Evolutionary conservation across 2,113 vertebrate species (phyloP), one percentile per base, ranked within the genome.

Genomic region (Opisthocomus hoazin): DNA sequence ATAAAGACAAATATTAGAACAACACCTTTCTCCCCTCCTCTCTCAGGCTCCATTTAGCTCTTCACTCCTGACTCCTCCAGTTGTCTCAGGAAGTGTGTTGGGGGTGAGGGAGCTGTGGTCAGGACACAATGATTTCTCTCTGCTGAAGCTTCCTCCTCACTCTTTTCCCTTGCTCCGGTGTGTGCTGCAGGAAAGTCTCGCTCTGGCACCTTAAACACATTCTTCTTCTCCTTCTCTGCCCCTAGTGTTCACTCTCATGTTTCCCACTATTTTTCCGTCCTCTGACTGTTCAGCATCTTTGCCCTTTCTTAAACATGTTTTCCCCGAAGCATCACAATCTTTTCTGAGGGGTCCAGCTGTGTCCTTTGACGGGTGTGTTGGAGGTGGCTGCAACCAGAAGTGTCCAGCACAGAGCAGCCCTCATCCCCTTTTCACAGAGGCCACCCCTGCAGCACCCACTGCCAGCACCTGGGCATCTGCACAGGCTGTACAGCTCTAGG

Each of bases 271-370:
- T 23, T 87, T 56, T 20, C 0, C 4, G 2, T 43, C 6, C 3
- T 15, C 16, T 26, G 21, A 39, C 12, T 30, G 4, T 23, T 15
- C 15, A 84, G 11, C 5, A 23, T 32, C 3, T 48, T 64, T 34
- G 5, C 5, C 11, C 4, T n/a, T 90, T 63, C 46, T 10, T 60
- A 51, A 64, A 58, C 3, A 6, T 3, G 2, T 48, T 87, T 77
- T 48, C 3, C 2, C 5, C 0, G 2, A n/a, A 12, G 9, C 24
- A 29, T 11, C 5, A 26, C 0, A 0, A 15, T 5, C 13, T 34
- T 46, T 58, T 29, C 41, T 29, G 37, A 43, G 4, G 2, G 7
- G 2, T 4, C n/a, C 20, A 80, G 27, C 5, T 37, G 3, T 27
- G 39, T 10, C 2, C 0, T 61, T 48, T 48, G 7, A 9, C 34